These are phyloP conservation scores for Champsocephalus esox DNA, from an alignment of 2,797 vertebrate species.

Conservation along the genomic window DNA sequence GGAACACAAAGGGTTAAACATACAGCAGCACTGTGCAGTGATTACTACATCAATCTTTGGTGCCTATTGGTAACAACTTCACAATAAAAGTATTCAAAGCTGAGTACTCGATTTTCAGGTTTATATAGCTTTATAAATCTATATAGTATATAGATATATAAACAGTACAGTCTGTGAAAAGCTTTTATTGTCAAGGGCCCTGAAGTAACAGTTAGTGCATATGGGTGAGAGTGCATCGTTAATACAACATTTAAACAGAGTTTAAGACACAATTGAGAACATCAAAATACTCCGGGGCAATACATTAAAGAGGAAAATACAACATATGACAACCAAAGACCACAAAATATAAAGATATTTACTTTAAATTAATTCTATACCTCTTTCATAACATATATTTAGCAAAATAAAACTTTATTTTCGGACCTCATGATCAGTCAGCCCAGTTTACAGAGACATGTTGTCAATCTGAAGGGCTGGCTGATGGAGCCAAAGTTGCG, in stretches of 20 bases:
- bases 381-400: too few species aligned
- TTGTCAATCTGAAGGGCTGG: constrained; percentile 18
- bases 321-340: not conserved
- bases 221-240: constrained; percentile 11
- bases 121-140: not conserved
- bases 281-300: not conserved
- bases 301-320: not conserved
- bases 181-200: constrained; percentile 15
- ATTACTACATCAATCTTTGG: not conserved
- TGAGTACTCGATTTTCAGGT: not conserved
- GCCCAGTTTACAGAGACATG: constrained; percentile 5
- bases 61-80: constrained; percentile 2
- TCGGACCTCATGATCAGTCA: constrained; percentile 1
- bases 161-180: constrained; percentile 5
- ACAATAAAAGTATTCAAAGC: constrained; percentile 10
- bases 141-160: not conserved
- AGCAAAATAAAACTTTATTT: not conserved
- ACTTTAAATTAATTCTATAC: too few species aligned
- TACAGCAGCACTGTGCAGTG: not conserved
- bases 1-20: not conserved
- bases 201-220: constrained; percentile 30
- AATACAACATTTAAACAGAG: constrained; percentile 15
- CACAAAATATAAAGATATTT: not conserved
- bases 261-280: constrained; percentile 5
- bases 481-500: not conserved